Percentiles rank a stretch among this genome's conserved stretches.
phyloP scores from a whole-genome alignment of 1,140 invertebrate species.

The Drosophila seguyi region DNA sequence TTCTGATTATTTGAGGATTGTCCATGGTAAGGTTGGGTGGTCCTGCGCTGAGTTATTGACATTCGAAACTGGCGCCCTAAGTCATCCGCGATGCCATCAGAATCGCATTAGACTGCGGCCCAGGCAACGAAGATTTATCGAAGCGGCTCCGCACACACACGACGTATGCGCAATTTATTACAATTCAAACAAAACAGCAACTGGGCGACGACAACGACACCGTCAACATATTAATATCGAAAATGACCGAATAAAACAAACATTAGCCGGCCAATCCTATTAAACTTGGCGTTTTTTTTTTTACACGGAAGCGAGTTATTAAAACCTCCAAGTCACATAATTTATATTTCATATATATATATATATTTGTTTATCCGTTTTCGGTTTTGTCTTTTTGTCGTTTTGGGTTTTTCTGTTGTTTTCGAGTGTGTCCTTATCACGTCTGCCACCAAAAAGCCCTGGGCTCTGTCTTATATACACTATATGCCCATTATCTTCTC shows the following conservation, averaged over 20 bases:
- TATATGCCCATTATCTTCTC: constrained; percentile 16
- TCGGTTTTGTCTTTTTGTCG: constrained; percentile 6
- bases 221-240: constrained; percentile 34
- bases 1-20: constrained; percentile 33
- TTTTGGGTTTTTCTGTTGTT: constrained; percentile 17
- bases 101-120: constrained; percentile 8
- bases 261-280: constrained; percentile 11
- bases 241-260: constrained; percentile 27
- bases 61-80: constrained; percentile 8
- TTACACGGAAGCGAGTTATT: constrained; percentile 19
- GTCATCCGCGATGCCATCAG: constrained; percentile 10
- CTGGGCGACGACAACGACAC: constrained; percentile 9
- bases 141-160: constrained; percentile 38
- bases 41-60: constrained; percentile 13
- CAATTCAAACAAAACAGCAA: constrained; percentile 25
- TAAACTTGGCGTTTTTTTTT: background rate
- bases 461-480: background rate
- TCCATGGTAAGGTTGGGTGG: constrained; percentile 37
- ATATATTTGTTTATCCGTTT: constrained; percentile 16
- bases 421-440: constrained; percentile 28
- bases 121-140: constrained; percentile 48
- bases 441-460: constrained; percentile 21
- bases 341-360: background rate
- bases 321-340: constrained; percentile 12
- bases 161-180: constrained; percentile 64